Percentiles rank a stretch among this genome's conserved stretches.
Evolutionary conservation across 2,113 vertebrate species (phyloP).

Genomic region (Nanorana parkeri): DNA sequence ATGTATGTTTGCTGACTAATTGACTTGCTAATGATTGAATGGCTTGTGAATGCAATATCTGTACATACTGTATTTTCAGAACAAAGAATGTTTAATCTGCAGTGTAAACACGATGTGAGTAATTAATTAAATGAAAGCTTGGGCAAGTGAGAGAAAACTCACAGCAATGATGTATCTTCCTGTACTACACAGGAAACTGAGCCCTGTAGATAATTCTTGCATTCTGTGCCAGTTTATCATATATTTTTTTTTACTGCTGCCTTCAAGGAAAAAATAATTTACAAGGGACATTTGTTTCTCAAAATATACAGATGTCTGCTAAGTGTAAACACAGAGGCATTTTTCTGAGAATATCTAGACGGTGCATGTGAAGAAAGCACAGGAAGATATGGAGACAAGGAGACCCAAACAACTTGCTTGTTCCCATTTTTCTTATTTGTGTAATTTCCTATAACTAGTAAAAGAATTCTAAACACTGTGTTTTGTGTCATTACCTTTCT

Average conservation of each 20-base stretch:
- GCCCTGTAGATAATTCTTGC: neutral
- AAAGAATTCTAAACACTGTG: neutral
- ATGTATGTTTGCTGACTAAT: too few species aligned
- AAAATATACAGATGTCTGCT: conserved; percentile 32
- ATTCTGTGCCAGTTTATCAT: neutral
- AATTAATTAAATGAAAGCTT: neutral
- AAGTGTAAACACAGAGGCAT: conserved; percentile 17
- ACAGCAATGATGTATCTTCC: conserved; percentile 6
- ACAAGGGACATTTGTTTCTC: conserved; percentile 14
- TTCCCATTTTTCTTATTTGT: neutral
- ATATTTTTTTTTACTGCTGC: too few species aligned
- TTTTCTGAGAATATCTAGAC: conserved; percentile 11
- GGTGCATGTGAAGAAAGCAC: neutral
- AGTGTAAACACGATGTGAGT: conserved; percentile 6
- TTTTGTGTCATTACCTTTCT: neutral
- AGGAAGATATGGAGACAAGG: neutral
- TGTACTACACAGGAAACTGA: neutral
- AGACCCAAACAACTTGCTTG: neutral
- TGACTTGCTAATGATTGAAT: neutral
- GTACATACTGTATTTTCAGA: neutral
- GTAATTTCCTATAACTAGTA: neutral
- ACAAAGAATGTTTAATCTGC: too few species aligned
- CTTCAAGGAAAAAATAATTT: too few species aligned
- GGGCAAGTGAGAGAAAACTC: conserved; percentile 7
- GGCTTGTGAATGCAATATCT: neutral